phyloP scores from a whole-genome alignment of 2,797 vertebrate genomes.

The Takifugu rubripes region DNA sequence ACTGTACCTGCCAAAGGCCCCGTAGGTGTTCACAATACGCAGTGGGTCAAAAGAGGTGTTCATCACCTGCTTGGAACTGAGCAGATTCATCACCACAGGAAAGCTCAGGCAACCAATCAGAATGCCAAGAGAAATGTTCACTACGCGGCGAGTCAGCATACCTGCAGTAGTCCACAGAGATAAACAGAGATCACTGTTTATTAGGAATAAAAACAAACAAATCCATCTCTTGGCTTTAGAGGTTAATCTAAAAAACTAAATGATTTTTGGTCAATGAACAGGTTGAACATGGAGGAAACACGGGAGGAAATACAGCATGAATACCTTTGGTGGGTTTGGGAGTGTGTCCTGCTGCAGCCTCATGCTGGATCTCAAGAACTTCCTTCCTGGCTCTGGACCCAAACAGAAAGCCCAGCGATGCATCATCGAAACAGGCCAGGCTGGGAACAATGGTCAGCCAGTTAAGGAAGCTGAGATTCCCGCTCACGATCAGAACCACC shows the following conservation, averaged over 20 bases:
- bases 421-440: conserved; percentile 89
- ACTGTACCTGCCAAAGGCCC: conserved; percentile 94
- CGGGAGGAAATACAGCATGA: not conserved
- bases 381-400: conserved; percentile 53
- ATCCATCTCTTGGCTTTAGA: no score
- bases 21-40: conserved; percentile 94
- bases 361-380: conserved; percentile 64
- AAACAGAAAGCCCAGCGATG: conserved; percentile 79
- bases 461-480: conserved; percentile 96
- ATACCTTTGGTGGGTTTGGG: conserved; percentile 63
- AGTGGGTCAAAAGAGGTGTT: conserved; percentile 91
- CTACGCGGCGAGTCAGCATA: conserved; percentile 68
- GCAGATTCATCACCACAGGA: conserved; percentile 87
- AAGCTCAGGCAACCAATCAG: conserved; percentile 86
- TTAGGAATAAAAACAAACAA: no score
- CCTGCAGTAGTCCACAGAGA: conserved; percentile 63
- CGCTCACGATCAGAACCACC: conserved; percentile 87
- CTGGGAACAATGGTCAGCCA: conserved; percentile 95
- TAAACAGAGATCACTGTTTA: no score
- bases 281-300: no score
- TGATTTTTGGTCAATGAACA: no score
- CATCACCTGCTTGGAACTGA: conserved; percentile 89
- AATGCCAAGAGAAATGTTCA: conserved; percentile 81
- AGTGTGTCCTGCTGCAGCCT: conserved; percentile 19
- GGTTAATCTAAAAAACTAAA: no score